These are phyloP conservation scores for Spodoptera picta DNA, from an alignment of 2,888 invertebrate genomes.

Conservation along the genomic window DNA sequence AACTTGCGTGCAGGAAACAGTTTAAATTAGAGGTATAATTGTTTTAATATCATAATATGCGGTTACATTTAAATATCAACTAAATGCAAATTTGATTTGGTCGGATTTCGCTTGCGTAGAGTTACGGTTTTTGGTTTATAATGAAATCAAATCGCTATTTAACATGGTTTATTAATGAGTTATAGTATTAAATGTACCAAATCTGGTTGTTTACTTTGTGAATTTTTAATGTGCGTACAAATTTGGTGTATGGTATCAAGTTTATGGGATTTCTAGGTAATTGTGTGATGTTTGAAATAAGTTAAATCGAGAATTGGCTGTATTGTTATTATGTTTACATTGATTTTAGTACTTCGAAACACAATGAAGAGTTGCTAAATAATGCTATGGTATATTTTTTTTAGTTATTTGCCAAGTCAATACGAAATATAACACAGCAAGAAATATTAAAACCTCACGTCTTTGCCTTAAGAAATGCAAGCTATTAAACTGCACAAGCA, in stretches of 20 bases:
- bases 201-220: constrained; percentile 19
- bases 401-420: no score
- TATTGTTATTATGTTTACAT: no score
- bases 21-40: constrained; percentile 47
- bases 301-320: no score
- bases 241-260: constrained; percentile 22
- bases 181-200: constrained; percentile 35
- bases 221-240: constrained; percentile 32
- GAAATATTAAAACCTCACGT: no score
- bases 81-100: constrained; percentile 63
- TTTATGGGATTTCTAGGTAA: no score
- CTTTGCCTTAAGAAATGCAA: no score
- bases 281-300: no score
- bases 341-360: no score
- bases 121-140: constrained; percentile 61
- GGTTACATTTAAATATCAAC: constrained; percentile 60
- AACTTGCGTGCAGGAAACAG: constrained; percentile 28
- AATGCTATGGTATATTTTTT: no score
- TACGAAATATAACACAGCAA: no score
- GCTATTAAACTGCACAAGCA: no score
- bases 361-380: no score
- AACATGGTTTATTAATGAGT: constrained; percentile 57
- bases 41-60: constrained; percentile 54
- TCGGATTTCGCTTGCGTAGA: constrained; percentile 60
- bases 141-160: constrained; percentile 63